Evolutionary conservation across 1,140 invertebrate species (phyloP).

Genomic region (Dinothrombium tinctorium): DNA sequence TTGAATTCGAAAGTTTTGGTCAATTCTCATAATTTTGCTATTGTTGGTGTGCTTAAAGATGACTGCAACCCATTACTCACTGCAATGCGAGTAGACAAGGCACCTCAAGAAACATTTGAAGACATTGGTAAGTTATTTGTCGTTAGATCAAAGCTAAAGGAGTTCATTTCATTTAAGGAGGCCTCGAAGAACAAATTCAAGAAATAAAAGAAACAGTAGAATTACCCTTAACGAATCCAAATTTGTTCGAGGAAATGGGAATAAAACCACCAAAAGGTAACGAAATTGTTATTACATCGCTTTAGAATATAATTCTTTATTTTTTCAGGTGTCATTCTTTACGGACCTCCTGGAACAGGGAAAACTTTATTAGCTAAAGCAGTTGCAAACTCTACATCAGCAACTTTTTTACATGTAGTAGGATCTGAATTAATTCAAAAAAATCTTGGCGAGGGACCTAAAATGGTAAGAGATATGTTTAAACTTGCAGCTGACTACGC

Average conservation of each 20-base stretch:
- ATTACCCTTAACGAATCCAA: conserved; percentile 93
- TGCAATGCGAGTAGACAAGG: conserved; percentile 1
- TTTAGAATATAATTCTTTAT: too few relatives aligned
- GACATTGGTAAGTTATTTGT: conserved; percentile 3
- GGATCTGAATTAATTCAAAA: conserved; percentile 78
- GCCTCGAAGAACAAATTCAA: not conserved
- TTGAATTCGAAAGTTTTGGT: not conserved
- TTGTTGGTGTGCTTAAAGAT: conserved; percentile 2
- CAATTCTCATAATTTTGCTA: not conserved
- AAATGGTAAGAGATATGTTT: conserved; percentile 76
- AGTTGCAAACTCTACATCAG: conserved; percentile 63
- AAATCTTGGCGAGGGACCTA: conserved; percentile 81
- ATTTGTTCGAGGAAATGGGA: conserved; percentile 99
- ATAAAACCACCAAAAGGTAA: conserved; percentile 93
- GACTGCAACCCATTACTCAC: not conserved
- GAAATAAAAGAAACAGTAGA: conserved; percentile 31
- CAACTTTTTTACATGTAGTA: conserved; percentile 70
- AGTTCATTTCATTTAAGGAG: conserved; percentile 38
- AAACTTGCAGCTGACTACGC: conserved; percentile 49
- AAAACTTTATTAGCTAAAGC: conserved; percentile 78
- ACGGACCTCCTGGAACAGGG: conserved; percentile 74
- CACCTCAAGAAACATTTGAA: conserved; percentile 3
- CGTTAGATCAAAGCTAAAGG: conserved; percentile 98
- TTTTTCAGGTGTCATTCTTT: conserved; percentile 41
- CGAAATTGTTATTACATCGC: too few relatives aligned